These are phyloP conservation scores for Drosophila birchii DNA, from an alignment of 2,888 invertebrate species.

Conservation along the genomic window DNA sequence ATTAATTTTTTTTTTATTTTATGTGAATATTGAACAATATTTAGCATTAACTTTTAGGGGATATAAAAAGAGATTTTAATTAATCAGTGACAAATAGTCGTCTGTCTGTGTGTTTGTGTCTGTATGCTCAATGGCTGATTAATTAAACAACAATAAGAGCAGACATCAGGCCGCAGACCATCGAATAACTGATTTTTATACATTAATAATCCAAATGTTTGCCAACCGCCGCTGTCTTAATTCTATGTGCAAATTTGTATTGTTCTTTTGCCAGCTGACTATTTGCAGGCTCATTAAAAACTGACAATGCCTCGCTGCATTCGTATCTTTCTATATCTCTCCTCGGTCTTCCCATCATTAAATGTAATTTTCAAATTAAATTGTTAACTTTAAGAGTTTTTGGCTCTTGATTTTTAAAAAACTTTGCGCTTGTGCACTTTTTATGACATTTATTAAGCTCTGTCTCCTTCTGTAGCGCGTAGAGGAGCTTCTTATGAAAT, in stretches of 20 bases:
- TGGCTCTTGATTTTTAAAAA: constrained; percentile 34
- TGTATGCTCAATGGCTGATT: constrained; percentile 55
- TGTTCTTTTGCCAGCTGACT: constrained; percentile 20
- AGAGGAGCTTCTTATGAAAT: constrained; percentile 68
- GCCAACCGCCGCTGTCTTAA: constrained; percentile 42
- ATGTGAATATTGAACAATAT: constrained; percentile 7
- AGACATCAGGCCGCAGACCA: constrained; percentile 36
- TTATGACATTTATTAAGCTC: constrained; percentile 74
- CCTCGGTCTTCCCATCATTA: constrained; percentile 1
- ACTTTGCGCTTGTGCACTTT: constrained; percentile 21
- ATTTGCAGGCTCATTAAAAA: constrained; percentile 66
- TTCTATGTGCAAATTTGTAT: constrained; percentile 38
- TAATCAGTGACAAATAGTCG: constrained; percentile 63
- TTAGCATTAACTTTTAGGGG: constrained; percentile 27
- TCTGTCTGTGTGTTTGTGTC: background rate
- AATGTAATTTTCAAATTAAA: constrained; percentile 26
- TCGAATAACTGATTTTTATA: constrained; percentile 56
- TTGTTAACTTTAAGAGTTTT: constrained; percentile 19
- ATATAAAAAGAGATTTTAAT: constrained; percentile 59
- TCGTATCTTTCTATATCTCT: background rate
- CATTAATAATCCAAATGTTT: constrained; percentile 68
- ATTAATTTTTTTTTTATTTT: constrained; percentile 7
- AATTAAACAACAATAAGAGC: constrained; percentile 64
- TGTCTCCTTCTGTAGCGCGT: constrained; percentile 35
- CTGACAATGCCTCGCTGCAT: constrained; percentile 35